Base-by-base conservation (phyloP, 2,113 vertebrate species). In the Murina feae region DNA sequence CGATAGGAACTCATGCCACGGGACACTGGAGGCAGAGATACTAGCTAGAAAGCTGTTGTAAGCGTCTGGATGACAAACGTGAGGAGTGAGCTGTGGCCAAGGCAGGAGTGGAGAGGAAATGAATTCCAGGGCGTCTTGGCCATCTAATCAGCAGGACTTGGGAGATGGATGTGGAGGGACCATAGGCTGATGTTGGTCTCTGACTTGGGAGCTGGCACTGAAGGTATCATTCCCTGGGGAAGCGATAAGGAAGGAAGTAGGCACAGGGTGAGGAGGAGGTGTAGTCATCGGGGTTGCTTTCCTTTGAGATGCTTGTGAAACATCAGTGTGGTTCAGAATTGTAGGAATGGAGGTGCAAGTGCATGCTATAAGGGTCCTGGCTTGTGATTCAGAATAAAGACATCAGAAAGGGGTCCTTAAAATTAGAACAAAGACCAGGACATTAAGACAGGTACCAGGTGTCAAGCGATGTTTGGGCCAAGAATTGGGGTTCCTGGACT, bases 91-190 rank as follows among this genome's bases (percentile, higher is more conserved):
- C 42, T 4, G 0, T 4, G 21, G 68, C 66, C 0, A 1, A 39
- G 37, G 44, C 6, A 2, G 42, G 47, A 44, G 9, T 4, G 49
- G 78, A 20, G 47, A 74, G n/a, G 0, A 18, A 12, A 5, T 5
- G 20, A 69, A 5, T n/a, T 32, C 2, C 9, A 9, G 47, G 44
- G 17, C 4, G 28, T 32, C 20, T 42, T 2, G 17, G 23, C 21
- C 60, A 2, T 60, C 5, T 3, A 0, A 0, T n/a, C 55, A 4
- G 17, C 11, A n/a, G 69, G 69, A 5, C 14, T 11, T 8, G 35
- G 16, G 21, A 1, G 4, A 20, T 23, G 16, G 21, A 28, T 3
- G 7, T 32, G 4, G 51, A 23, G 9, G 10, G 21, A 3, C 37
- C 51, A 30, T 7, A 65, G 88, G 25, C 1, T 9, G 49, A 23